Percentiles rank a stretch among this genome's conserved stretches.
phyloP scores from a whole-genome alignment of 1,140 invertebrate species.

The Philopotamus ludificatus region DNA sequence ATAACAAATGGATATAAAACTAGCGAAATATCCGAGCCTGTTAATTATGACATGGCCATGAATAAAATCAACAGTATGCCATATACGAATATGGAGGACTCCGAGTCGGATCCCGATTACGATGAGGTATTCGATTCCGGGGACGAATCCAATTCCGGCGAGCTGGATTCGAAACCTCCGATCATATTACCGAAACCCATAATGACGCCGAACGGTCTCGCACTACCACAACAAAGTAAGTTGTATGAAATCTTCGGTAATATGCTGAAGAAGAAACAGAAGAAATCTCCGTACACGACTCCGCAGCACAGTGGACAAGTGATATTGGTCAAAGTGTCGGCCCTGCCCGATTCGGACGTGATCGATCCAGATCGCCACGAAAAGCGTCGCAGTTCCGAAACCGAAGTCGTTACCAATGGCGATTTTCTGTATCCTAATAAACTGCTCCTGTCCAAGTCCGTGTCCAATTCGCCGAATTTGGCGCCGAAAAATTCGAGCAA shows the following conservation, averaged over 20 bases:
- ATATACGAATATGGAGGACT: slow-evolving; percentile 28
- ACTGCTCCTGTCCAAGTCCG: slow-evolving; percentile 29
- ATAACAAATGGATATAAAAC: slow-evolving; percentile 11
- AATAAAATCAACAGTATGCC: slow-evolving; percentile 32
- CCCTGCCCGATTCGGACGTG: slow-evolving; percentile 35
- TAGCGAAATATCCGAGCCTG: neutral
- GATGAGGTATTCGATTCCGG: slow-evolving; percentile 40
- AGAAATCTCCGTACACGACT: slow-evolving; percentile 23
- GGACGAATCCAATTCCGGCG: slow-evolving; percentile 20
- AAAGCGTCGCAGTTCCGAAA: too few relatives aligned
- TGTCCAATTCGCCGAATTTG: slow-evolving; percentile 28
- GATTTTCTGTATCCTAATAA: slow-evolving; percentile 19
- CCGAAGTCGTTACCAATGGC: neutral
- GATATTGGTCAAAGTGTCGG: slow-evolving; percentile 28
- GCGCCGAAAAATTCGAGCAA: slow-evolving; percentile 7
- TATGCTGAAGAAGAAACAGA: slow-evolving; percentile 35
- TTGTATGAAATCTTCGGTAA: slow-evolving; percentile 21
- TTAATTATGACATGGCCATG: slow-evolving; percentile 15
- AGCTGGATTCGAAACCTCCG: neutral
- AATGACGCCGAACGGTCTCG: slow-evolving; percentile 2
- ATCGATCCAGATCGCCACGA: slow-evolving; percentile 18
- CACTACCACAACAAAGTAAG: slow-evolving; percentile 11
- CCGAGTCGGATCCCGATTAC: slow-evolving; percentile 40
- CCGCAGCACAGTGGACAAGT: slow-evolving; percentile 25
- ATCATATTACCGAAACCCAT: neutral